Base-by-base conservation (phyloP, 2,797 vertebrate genomes). In the Gymnopithys bicolor region DNA sequence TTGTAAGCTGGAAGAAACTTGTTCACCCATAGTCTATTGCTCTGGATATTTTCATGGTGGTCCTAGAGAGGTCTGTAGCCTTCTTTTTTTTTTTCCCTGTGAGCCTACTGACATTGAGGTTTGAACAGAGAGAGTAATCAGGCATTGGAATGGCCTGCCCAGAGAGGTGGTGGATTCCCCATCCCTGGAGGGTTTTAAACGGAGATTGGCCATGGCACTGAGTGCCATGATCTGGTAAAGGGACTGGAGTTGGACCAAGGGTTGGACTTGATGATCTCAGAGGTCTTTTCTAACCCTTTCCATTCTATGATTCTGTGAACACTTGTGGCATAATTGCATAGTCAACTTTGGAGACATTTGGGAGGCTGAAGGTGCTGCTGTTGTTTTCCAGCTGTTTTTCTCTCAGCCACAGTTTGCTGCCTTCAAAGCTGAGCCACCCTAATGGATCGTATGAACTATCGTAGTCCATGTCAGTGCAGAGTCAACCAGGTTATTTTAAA, bases 401-500 rank as follows among this genome's bases (percentile, higher is more conserved):
- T 74, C 41, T 77, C 27, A 63, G 56, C 84, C 77, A 60, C 71
- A 85, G 49, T 56, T 85, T 92, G 24, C 56, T 92, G 49, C 48
- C 71, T 84, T 83, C 75, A 28, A 48, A 93, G 51, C 55, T 82
- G 70, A 91, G 67, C 43, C 43, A n/a, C 9, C 2, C 37, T 89
- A 43, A 39, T 49, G 59, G 49, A 68, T 85, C 45, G 13, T 67
- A 10, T 41, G 75, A 93, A 49, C 63, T 67, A 1, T 77, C 33
- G 23, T 48, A 45, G 59, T 63, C 89, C 48, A 11, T 89, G 87
- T 85, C 79, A 80, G 41, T 74, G 66, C 58, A 68, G 67, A 91
- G 85, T 77, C 76, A 89, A 66, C 39, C 85, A 88, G 27, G 43
- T 94, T 91, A 39, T 90, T 93, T 81, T 68, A 91, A 87, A 80